These are phyloP conservation scores for Coracopsis vasa DNA, from an alignment of 2,113 vertebrate genomes.

Conservation along the genomic window DNA sequence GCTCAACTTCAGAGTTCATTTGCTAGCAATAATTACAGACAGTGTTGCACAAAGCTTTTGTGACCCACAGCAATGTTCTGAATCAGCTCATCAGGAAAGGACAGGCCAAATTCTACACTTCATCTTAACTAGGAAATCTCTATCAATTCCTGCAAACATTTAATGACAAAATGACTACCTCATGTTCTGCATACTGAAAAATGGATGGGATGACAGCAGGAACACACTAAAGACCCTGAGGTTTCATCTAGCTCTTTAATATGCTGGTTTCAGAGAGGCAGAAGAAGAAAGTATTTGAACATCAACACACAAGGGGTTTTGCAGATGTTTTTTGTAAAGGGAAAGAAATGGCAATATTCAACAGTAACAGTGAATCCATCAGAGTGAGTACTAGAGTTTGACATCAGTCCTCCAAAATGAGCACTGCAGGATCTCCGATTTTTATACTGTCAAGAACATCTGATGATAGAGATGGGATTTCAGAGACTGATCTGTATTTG, in stretches of 20 bases:
- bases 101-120: background rate
- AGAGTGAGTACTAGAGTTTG: background rate
- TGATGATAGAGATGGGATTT: background rate
- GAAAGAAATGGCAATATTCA: background rate
- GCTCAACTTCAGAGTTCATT: background rate
- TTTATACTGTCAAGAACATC: background rate
- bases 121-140: background rate
- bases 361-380: background rate
- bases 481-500: background rate
- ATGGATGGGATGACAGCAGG: background rate
- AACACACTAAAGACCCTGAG: background rate
- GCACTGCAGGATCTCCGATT: background rate
- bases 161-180: fast-evolving
- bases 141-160: background rate
- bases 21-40: background rate
- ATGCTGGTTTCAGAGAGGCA: background rate
- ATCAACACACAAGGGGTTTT: background rate
- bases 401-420: background rate
- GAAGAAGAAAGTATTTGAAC: background rate
- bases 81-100: background rate
- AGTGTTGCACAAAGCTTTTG: background rate
- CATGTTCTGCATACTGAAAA: background rate
- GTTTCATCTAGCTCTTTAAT: background rate
- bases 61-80: background rate
- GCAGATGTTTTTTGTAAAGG: background rate